These are phyloP conservation scores for Cossypha dichroa DNA, from an alignment of 2,797 vertebrate genomes.

Conservation along the genomic window DNA sequence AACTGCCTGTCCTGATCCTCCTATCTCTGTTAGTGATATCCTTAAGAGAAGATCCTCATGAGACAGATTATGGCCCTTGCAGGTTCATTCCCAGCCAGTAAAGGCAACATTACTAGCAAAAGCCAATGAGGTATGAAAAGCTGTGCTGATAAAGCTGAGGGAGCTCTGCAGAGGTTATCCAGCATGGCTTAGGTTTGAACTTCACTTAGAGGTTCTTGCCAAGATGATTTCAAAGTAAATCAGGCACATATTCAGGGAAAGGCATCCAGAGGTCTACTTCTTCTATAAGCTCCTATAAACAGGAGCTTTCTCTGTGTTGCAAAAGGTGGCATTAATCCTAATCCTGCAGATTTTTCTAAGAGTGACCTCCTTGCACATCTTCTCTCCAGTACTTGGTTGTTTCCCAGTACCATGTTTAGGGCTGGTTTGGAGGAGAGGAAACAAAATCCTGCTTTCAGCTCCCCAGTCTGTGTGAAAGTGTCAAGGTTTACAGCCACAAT, in stretches of 20 bases:
- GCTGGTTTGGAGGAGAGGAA: neutral
- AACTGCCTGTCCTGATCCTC: neutral
- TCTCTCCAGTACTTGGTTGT: neutral
- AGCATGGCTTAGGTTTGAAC: neutral
- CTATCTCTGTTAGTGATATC: neutral
- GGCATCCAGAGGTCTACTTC: neutral
- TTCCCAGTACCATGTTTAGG: neutral
- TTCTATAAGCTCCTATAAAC: neutral
- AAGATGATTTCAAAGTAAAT: conserved; percentile 13
- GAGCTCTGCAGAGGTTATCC: conserved; percentile 12
- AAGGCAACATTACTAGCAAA: neutral
- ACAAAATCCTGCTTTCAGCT: conserved; percentile 2
- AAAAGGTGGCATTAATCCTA: neutral
- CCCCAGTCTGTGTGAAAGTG: conserved; percentile 36
- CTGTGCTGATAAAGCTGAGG: neutral
- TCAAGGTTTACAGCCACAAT: conserved; percentile 73
- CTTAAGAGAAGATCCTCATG: neutral
- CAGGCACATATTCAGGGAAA: neutral
- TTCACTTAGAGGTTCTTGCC: neutral
- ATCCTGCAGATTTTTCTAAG: neutral
- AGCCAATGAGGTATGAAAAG: conserved; percentile 13
- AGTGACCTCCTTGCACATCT: neutral
- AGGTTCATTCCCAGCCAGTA: neutral
- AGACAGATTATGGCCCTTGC: neutral
- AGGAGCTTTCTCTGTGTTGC: neutral